Evolutionary conservation across 2,113 vertebrate species (phyloP).

Genomic region (Hystrix brachyura): DNA sequence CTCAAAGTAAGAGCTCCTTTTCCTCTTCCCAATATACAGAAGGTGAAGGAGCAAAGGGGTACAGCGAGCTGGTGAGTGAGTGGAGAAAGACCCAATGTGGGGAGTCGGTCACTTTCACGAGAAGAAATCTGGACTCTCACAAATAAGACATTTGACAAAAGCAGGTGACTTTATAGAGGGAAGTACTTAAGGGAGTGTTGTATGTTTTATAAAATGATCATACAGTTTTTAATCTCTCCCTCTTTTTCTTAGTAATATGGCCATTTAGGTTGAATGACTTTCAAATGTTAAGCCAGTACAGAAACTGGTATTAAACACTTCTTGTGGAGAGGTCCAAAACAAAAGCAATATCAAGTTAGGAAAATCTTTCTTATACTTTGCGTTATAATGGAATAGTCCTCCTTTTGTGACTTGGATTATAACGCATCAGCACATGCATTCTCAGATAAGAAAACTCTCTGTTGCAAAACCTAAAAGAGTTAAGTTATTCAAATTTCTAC

Average conservation of each 20-base stretch:
- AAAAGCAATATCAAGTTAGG: not conserved
- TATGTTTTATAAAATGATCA: not conserved
- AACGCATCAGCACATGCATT: not conserved
- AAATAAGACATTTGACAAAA: not conserved
- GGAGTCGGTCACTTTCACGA: not conserved
- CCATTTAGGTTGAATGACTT: not conserved
- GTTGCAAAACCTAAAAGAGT: constrained; percentile 19
- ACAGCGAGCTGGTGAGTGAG: accelerated
- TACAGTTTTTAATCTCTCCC: not conserved
- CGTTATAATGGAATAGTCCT: not conserved
- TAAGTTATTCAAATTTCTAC: not conserved
- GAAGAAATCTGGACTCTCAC: not conserved
- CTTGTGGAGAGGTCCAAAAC: not conserved
- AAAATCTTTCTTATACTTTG: not conserved
- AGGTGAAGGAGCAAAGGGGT: not conserved
- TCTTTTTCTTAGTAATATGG: not conserved
- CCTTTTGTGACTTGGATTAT: not conserved
- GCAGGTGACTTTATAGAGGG: not conserved
- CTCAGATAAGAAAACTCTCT: not conserved
- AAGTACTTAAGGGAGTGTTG: not conserved
- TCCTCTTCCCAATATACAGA: not conserved
- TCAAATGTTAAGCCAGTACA: constrained; percentile 1
- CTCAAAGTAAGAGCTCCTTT: not conserved
- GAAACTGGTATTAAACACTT: not conserved
- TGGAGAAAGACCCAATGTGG: not conserved